phyloP scores from a whole-genome alignment of 2,797 vertebrate genomes.

The Decapterus maruadsi region DNA sequence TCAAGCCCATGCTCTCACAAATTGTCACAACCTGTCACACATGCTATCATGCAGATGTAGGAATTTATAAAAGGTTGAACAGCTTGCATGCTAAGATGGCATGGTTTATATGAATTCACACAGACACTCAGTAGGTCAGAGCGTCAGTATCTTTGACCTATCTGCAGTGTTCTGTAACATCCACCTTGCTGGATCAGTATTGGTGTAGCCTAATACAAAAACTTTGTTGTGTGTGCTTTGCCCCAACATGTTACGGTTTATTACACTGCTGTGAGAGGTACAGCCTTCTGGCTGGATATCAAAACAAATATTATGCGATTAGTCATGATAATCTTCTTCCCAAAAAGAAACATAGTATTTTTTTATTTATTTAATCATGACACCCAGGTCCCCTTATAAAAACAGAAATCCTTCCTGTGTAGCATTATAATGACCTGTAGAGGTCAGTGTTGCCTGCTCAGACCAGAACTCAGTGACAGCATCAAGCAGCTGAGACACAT shows the following conservation, averaged over 20 bases:
- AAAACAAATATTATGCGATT: background rate
- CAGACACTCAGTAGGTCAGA: slow-evolving; percentile 49
- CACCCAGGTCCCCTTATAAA: background rate
- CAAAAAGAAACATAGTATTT: background rate
- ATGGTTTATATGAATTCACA: slow-evolving; percentile 18
- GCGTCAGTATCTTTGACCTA: slow-evolving; percentile 38
- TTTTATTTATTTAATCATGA: background rate
- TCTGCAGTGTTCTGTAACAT: slow-evolving; percentile 29
- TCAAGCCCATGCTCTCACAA: slow-evolving; percentile 5
- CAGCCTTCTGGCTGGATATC: background rate
- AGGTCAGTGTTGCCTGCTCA: slow-evolving; percentile 70
- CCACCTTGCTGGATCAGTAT: background rate
- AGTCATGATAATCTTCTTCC: background rate
- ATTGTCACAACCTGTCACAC: slow-evolving; percentile 2
- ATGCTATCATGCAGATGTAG: slow-evolving; percentile 5
- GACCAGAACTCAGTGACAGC: background rate
- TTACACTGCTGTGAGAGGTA: background rate
- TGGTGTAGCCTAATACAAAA: slow-evolving; percentile 17
- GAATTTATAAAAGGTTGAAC: slow-evolving; percentile 28
- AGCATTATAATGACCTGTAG: slow-evolving; percentile 60
- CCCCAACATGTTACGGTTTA: slow-evolving; percentile 26
- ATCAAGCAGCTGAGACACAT: slow-evolving; percentile 53
- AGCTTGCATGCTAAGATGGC: slow-evolving; percentile 27
- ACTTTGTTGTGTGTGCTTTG: slow-evolving; percentile 46
- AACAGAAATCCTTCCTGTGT: background rate